Conservation (phyloP, 2,888 invertebrate species). For the Itoplectis maculator region DNA sequence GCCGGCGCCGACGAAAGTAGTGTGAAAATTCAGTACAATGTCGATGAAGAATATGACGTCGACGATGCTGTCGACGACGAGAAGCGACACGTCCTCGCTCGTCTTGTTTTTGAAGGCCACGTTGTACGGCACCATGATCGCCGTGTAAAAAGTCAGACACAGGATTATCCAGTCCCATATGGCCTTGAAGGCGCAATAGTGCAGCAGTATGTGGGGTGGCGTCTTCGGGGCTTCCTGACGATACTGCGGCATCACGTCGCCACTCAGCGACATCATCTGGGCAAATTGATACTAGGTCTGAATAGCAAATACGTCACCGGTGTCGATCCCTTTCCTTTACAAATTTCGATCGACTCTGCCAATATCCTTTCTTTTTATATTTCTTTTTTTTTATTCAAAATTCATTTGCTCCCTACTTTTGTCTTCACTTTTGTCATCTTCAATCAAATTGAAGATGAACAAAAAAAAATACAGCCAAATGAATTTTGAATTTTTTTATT, state of each 20-base stretch:
- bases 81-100: slow-evolving; percentile 96
- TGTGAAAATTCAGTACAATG: slow-evolving; percentile 99
- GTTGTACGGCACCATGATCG: slow-evolving; percentile 99
- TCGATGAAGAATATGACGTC: slow-evolving; percentile 99
- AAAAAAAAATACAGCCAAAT: too few species aligned
- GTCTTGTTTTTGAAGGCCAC: slow-evolving; percentile 99
- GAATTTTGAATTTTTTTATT: background rate
- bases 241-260: slow-evolving; percentile 99
- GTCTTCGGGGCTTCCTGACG: slow-evolving; percentile 99
- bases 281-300: slow-evolving; percentile 70
- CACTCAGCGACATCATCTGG: slow-evolving; percentile 98
- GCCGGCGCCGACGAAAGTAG: slow-evolving; percentile 99
- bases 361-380: slow-evolving; percentile 2
- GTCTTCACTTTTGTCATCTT: background rate
- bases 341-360: slow-evolving; percentile 53
- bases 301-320: slow-evolving; percentile 57
- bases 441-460: too few species aligned
- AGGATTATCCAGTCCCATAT: slow-evolving; percentile 99
- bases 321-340: slow-evolving; percentile 34
- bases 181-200: slow-evolving; percentile 99
- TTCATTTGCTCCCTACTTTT: background rate
- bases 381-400: slow-evolving; percentile 10
- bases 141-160: slow-evolving; percentile 99
- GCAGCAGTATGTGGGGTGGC: slow-evolving; percentile 99
- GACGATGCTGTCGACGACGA: slow-evolving; percentile 98